phyloP scores from a whole-genome alignment of 2,888 invertebrate species.

The Orthosia gracilis region DNA sequence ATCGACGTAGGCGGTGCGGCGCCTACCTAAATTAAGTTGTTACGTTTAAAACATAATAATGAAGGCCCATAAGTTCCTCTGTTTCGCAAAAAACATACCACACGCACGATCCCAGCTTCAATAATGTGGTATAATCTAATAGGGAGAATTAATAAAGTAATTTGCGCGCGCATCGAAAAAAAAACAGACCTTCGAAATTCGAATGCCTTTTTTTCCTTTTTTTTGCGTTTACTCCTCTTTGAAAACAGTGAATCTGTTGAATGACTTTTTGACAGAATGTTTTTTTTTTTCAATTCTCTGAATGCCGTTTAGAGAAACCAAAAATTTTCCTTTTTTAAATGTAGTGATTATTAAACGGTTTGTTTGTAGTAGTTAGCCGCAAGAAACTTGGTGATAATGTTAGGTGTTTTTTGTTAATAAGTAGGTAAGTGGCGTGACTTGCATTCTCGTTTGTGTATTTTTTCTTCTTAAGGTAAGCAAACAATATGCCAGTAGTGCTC shows the following conservation, averaged over 20 bases:
- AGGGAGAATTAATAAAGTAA: slow-evolving; percentile 82
- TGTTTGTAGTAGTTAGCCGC: slow-evolving; percentile 60
- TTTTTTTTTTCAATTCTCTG: slow-evolving; percentile 28
- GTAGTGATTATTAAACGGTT: slow-evolving; percentile 59
- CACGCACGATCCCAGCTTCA: slow-evolving; percentile 82
- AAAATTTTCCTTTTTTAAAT: slow-evolving; percentile 31
- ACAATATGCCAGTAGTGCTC: slow-evolving; percentile 42
- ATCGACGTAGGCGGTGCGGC: slow-evolving; percentile 87
- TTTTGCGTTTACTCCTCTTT: slow-evolving; percentile 20
- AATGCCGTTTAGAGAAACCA: slow-evolving; percentile 3
- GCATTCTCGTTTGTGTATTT: slow-evolving; percentile 51
- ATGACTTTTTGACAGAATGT: slow-evolving; percentile 4
- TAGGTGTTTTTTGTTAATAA: slow-evolving; percentile 67
- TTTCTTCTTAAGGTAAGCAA: slow-evolving; percentile 52
- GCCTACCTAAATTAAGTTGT: slow-evolving; percentile 90
- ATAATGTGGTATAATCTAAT: slow-evolving; percentile 85
- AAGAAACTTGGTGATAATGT: slow-evolving; percentile 59
- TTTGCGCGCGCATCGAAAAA: slow-evolving; percentile 79
- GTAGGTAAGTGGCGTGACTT: slow-evolving; percentile 69
- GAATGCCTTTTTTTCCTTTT: slow-evolving; percentile 65
- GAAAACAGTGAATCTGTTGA: slow-evolving; percentile 15
- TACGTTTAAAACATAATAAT: slow-evolving; percentile 87
- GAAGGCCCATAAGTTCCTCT: slow-evolving; percentile 82
- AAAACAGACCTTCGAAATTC: slow-evolving; percentile 77
- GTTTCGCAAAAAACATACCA: slow-evolving; percentile 87